Evolutionary conservation across 2,797 vertebrate species (phyloP).

Genomic region (Gadopsis bispinosus): DNA sequence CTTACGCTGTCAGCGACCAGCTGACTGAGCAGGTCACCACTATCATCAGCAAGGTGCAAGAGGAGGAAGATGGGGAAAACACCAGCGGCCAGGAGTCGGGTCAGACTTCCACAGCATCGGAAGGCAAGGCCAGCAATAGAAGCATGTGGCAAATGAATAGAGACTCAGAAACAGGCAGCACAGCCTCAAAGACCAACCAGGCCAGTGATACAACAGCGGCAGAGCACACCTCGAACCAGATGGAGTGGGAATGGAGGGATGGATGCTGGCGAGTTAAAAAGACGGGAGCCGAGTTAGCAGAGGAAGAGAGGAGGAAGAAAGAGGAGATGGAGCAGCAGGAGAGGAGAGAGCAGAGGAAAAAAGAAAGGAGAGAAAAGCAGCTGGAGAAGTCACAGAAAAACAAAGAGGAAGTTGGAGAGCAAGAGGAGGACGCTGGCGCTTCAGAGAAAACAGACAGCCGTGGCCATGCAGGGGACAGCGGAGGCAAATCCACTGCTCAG

Average conservation of each 20-base stretch:
- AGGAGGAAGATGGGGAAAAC: conserved; percentile 73
- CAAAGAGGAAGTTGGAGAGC: conserved; percentile 36
- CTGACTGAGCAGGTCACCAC: conserved; percentile 93
- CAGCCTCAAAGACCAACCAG: conserved; percentile 48
- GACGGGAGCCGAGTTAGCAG: conserved; percentile 72
- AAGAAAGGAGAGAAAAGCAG: conserved; percentile 69
- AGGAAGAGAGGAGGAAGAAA: conserved; percentile 72
- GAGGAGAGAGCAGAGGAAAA: conserved; percentile 69
- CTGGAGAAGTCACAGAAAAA: conserved; percentile 53
- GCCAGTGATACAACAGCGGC: conserved; percentile 27
- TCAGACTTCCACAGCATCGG: conserved; percentile 46
- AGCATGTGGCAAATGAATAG: conserved; percentile 63
- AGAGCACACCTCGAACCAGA: conserved; percentile 51
- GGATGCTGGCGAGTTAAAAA: conserved; percentile 82
- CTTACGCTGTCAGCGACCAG: conserved; percentile 91
- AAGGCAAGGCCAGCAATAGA: conserved; percentile 56
- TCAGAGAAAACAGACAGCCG: conserved; percentile 20
- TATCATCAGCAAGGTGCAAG: conserved; percentile 89
- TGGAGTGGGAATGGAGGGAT: conserved; percentile 83
- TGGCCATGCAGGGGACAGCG: not conserved
- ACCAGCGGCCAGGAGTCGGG: conserved; percentile 38
- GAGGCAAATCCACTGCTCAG: conserved; percentile 15
- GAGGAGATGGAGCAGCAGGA: conserved; percentile 68
- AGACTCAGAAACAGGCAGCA: conserved; percentile 40
- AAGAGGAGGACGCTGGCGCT: conserved; percentile 26